A percentile compares a stretch with the other conserved stretches of the same genome.
Evolutionary conservation across 1,140 invertebrate species (phyloP).

Genomic region (Drosophila ironensis): DNA sequence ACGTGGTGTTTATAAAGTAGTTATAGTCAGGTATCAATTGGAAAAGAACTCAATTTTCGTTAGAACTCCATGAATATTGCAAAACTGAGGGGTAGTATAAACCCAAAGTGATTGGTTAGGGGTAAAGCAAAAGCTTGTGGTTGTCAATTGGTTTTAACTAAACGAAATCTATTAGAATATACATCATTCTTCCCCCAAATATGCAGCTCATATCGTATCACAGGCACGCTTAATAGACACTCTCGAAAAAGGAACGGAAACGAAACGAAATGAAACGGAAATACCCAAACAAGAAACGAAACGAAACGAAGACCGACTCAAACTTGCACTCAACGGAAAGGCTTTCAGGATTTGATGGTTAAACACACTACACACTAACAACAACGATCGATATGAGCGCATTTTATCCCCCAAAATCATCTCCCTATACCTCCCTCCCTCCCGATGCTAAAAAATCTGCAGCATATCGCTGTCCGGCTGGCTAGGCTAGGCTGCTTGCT

Average conservation of each 20-base stretch:
- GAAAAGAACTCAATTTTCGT: constrained; percentile 39
- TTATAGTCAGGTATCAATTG: constrained; percentile 77
- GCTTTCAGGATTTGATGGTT: neutral
- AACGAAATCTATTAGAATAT: constrained; percentile 48
- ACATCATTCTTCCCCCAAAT: constrained; percentile 8
- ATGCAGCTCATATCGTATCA: constrained; percentile 80
- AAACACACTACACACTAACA: constrained; percentile 47
- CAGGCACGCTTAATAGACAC: constrained; percentile 74
- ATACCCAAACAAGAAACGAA: constrained; percentile 4
- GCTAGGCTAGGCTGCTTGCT: too few species aligned
- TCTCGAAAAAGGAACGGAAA: constrained; percentile 18
- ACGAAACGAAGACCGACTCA: neutral
- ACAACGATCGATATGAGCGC: constrained; percentile 64
- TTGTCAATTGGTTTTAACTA: constrained; percentile 59
- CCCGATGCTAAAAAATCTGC: neutral
- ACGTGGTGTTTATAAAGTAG: constrained; percentile 48
- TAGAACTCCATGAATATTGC: constrained; percentile 61
- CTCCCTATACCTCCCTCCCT: neutral
- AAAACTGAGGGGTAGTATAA: too few species aligned
- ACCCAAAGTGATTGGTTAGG: neutral
- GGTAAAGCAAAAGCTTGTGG: constrained; percentile 1
- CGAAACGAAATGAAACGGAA: constrained; percentile 1
- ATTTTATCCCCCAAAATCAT: neutral
- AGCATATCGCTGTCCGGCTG: too few species aligned
- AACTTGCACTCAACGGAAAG: constrained; percentile 31